Evolutionary conservation across 2,113 vertebrate species (phyloP).

Genomic region (Hippopotamus amphibius): DNA sequence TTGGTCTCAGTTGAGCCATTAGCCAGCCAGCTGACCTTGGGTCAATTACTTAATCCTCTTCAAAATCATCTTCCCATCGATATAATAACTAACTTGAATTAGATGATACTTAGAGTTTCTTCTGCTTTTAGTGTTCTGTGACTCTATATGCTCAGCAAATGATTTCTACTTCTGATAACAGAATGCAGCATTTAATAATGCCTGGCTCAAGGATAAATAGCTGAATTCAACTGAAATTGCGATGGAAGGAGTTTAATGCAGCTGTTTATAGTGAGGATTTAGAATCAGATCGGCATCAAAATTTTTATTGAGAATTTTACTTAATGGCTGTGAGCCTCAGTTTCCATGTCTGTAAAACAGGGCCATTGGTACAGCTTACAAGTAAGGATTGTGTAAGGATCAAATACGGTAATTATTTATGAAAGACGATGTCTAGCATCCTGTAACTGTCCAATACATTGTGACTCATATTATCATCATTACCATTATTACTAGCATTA

Average conservation of each 20-base stretch:
- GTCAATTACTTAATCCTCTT: constrained; percentile 61
- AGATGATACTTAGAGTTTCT: constrained; percentile 59
- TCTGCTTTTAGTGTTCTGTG: constrained; percentile 57
- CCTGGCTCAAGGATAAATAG: constrained; percentile 52
- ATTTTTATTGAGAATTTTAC: background rate
- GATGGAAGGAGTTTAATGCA: background rate
- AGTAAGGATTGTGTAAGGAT: background rate
- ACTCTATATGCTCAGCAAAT: constrained; percentile 39
- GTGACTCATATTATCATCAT: background rate
- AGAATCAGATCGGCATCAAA: background rate
- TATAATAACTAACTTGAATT: constrained; percentile 52
- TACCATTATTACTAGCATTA: background rate
- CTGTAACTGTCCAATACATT: background rate
- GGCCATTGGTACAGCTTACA: background rate
- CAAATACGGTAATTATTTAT: background rate
- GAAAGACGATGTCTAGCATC: background rate
- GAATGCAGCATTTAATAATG: constrained; percentile 56
- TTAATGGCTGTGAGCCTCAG: background rate
- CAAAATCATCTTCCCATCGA: constrained; percentile 58
- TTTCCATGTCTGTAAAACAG: constrained; percentile 38
- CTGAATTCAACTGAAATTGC: background rate
- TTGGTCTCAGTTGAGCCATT: constrained; percentile 23
- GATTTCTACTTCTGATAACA: constrained; percentile 67
- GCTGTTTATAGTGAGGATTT: constrained; percentile 14
- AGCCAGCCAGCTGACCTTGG: constrained; percentile 23